These are phyloP conservation scores for Macrophya annulata DNA, from an alignment of 2,888 invertebrate genomes.

Conservation along the genomic window DNA sequence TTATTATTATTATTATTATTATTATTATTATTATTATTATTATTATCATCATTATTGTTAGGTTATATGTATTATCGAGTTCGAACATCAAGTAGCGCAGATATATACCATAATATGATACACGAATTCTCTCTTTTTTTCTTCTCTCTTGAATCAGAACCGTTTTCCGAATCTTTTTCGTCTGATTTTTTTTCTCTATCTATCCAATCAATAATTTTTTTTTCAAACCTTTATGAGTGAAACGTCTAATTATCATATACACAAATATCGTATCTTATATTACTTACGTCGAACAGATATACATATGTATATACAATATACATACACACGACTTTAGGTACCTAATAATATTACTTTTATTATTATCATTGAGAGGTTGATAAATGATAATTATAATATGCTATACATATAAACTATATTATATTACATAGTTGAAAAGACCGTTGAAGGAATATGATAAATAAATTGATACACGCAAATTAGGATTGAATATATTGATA, in stretches of 20 bases:
- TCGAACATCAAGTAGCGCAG: background rate
- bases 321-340: background rate
- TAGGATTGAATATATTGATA: background rate
- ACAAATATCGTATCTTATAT: background rate
- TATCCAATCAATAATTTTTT: background rate
- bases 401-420: background rate
- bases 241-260: background rate
- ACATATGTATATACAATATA: background rate
- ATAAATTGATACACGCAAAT: background rate
- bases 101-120: background rate
- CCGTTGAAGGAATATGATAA: background rate
- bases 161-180: background rate
- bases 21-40: no score
- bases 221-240: background rate
- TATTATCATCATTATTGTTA: background rate
- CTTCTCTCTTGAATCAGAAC: no score
- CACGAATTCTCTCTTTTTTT: no score
- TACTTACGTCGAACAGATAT: background rate
- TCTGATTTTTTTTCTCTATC: background rate
- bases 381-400: background rate
- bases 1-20: no score
- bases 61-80: background rate
- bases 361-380: background rate
- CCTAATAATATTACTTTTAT: constrained; percentile 2
- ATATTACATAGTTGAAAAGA: background rate